Evolutionary conservation across 2,888 invertebrate species (phyloP), one percentile per base, ranked within the genome.

Genomic region (Linyphia triangularis): DNA sequence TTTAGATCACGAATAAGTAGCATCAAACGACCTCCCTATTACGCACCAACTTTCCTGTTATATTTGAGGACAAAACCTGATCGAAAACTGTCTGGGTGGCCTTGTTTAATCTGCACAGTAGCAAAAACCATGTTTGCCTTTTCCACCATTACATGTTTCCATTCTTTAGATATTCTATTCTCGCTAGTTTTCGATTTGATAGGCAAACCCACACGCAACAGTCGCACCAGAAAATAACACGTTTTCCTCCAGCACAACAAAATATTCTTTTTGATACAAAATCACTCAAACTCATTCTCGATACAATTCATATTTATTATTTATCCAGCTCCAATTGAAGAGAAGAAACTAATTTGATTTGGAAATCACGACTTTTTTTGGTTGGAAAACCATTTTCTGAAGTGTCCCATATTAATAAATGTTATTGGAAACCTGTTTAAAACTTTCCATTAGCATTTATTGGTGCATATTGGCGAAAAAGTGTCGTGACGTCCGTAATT

Each of bases 361-460:
- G 57, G 33, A 78, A 81, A 69, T 81, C 81, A 69, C 81, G 37
- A 63, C 57, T 57, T 73, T 24, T 19, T 19, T 3, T 26, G 10
- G 30, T 10, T n/a, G 16, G 7, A 61, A 70, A 70, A 43, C 61
- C 24, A 30, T 77, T 77, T 26, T 9, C 37, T 61, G 37, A 16
- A 77, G 75, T 77, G 24, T 24, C 81, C 37, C 57, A 59, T 81
- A 81, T 81, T 81, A 81, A 82, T 82, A 82, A 70, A 40, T 72
- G 24, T 63, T 82, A 82, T 82, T 33, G 82, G 82, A 72, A 82
- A 82, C 72, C 82, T 72, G 82, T 72, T 82, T 82, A 82, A 70
- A 72, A 19, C 61, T 57, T n/a, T 40, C 24, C 61, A 40, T 82
- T 82, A 72, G 57, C 82, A 72, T 82, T 82, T 82, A 81, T 81